Percentiles rank a stretch among this genome's conserved stretches.
These are phyloP conservation scores for Bradysia coprophila DNA, from an alignment of 1,140 invertebrate species.

Conservation along the genomic window DNA sequence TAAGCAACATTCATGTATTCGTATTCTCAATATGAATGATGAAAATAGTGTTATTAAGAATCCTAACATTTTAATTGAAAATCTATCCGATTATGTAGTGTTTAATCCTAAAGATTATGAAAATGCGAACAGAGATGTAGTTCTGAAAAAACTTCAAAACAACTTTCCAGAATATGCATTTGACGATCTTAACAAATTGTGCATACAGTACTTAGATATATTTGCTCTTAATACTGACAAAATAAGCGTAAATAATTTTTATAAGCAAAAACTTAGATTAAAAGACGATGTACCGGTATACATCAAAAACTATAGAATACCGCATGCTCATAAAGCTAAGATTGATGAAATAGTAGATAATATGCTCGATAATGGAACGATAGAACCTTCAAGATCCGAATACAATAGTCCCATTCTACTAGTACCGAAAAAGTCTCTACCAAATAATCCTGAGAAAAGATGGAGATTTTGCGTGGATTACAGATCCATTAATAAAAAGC, in stretches of 20 bases:
- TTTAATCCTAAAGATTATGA: neutral
- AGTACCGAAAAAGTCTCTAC: no score
- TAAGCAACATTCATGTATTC: neutral
- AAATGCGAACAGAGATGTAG: neutral
- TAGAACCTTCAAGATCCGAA: neutral
- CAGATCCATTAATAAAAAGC: constrained; percentile 2
- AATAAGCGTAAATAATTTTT: constrained; percentile 1
- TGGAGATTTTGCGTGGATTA: constrained; percentile 7
- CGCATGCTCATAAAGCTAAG: neutral
- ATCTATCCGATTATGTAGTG: neutral
- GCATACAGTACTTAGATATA: neutral
- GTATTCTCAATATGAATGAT: constrained; percentile 2
- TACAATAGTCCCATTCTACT: constrained; percentile 4
- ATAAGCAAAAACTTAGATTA: neutral
- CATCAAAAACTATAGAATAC: neutral
- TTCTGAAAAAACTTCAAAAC: neutral
- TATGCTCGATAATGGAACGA: constrained; percentile 1
- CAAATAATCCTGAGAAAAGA: no score
- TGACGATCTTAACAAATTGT: neutral
- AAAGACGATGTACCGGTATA: neutral
- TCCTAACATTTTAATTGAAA: neutral
- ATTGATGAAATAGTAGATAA: constrained; percentile 1
- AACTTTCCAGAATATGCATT: neutral
- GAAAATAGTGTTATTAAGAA: neutral
- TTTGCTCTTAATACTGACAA: constrained; percentile 1